These are phyloP conservation scores for Sebastes itinus DNA, from an alignment of 2,797 vertebrate genomes.

Conservation along the genomic window DNA sequence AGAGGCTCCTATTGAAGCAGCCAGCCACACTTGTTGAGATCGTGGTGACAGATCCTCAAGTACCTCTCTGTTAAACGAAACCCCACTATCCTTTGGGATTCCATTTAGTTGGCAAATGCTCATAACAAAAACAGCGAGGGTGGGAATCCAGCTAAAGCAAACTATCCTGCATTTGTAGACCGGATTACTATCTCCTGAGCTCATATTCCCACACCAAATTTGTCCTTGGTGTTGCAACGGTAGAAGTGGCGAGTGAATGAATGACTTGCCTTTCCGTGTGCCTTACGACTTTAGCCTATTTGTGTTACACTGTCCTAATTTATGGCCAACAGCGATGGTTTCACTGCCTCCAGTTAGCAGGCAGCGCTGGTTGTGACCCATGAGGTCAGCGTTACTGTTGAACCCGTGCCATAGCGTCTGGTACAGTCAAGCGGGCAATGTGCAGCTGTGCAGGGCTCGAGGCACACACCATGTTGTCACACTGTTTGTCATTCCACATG, in stretches of 20 bases:
- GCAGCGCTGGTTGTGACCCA: conserved; percentile 68
- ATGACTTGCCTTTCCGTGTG: conserved; percentile 26
- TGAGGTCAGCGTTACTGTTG: conserved; percentile 79
- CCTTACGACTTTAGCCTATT: conserved; percentile 35
- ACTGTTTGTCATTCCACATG: conserved; percentile 77
- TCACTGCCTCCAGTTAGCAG: conserved; percentile 52
- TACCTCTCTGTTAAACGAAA: conserved; percentile 77
- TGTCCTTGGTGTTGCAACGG: conserved; percentile 17
- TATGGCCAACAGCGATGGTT: conserved; percentile 41
- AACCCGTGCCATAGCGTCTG: conserved; percentile 74
- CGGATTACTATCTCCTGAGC: conserved; percentile 68
- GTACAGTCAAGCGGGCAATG: conserved; percentile 56
- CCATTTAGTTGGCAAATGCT: conserved; percentile 76
- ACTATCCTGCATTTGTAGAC: conserved; percentile 72
- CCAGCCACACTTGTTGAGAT: conserved; percentile 74
- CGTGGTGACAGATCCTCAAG: conserved; percentile 69
- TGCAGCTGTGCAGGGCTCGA: conserved; percentile 67
- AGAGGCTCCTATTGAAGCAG: conserved; percentile 71
- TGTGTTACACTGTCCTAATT: conserved; percentile 48
- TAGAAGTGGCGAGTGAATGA: conserved; percentile 41
- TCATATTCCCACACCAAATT: conserved; percentile 69
- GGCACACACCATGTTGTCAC: conserved; percentile 63
- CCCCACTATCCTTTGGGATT: conserved; percentile 68
- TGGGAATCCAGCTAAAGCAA: conserved; percentile 76
- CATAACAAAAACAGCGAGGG: conserved; percentile 71